phyloP scores from a whole-genome alignment of 1,140 invertebrate species.

The Brachionus sp. region DNA sequence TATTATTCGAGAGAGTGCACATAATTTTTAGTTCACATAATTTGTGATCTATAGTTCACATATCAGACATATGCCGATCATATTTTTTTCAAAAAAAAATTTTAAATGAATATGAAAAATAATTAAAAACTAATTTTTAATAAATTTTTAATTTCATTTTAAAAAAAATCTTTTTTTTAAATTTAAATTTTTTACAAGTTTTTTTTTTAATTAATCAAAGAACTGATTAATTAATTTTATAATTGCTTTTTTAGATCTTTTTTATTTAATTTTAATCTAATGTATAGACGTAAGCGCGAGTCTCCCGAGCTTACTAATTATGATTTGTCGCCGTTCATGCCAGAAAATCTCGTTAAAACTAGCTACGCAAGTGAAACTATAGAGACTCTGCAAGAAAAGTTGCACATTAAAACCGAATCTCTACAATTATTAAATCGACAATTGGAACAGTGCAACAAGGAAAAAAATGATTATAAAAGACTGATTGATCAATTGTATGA shows the following conservation, averaged over 20 bases:
- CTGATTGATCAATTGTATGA: conserved; percentile 30
- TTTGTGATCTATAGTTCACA: no score
- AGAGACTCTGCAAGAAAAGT: conserved; percentile 9
- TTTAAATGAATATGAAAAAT: no score
- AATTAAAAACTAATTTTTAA: no score
- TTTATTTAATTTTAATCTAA: background rate
- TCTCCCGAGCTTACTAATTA: background rate
- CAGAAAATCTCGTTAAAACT: background rate
- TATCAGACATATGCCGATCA: no score
- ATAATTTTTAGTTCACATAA: no score
- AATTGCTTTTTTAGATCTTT: background rate
- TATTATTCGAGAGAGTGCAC: no score
- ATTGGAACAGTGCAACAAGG: conserved; percentile 28
- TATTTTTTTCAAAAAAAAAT: no score
- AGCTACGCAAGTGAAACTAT: background rate
- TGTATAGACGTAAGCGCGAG: background rate
- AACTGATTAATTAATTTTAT: background rate
- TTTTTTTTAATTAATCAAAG: background rate
- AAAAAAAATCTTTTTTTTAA: no score
- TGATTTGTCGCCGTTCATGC: conserved; percentile 31
- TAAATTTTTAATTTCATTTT: no score
- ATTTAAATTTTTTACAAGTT: background rate
- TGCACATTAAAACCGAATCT: conserved; percentile 40
- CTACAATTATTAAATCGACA: background rate
- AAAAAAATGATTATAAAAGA: conserved; percentile 39